Base-by-base conservation (phyloP, 92 coral and sea anemone genomes). In the Porites evermanni region DNA sequence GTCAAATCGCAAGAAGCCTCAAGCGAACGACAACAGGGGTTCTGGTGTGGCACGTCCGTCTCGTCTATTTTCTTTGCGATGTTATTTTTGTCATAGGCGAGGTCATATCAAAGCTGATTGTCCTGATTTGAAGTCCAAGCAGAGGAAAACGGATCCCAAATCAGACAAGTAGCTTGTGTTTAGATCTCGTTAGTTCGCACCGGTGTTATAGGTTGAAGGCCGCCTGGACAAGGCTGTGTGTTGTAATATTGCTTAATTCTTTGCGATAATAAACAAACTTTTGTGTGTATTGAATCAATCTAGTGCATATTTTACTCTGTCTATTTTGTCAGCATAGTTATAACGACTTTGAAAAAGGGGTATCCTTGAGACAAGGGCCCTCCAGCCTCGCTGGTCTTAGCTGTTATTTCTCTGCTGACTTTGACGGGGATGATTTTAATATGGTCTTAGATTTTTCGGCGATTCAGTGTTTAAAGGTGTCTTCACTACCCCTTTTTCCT, bases 21-120 rank as follows among this genome's bases (percentile, higher is more conserved):
- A 26, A 16, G 72, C 23, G 72, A 23, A 26, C 12, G 72, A 67
- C 47, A 20, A 67, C 12, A 67, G 50, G 23, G 72, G 72, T 23
- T 51, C 72, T 50, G 26, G 66, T 10, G 79, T 53, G 79, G 79
- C 79, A 74, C 50, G 79, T 74, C 8, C 79, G 6, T 74, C 79
- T 18, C 65, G 47, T 18, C 65, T 47, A 53, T 53, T 74, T 4
- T 19, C 7, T 12, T 4, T 74, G 64, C 63, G 78, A 53, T 52
- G 78, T 14, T 52, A 74, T 53, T 74, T n/a, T 53, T 74, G 78
- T 74, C n/a, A 53, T 52, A 52, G 44, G 78, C 32, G 38, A 12
- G 78, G 78, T 53, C 78, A 74, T 74, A 10, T 52, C 16, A 74
- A 74, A 38, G 64, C 78, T 74, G 17, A 74, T 23, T 67, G 44